Base-by-base conservation (phyloP, 2,888 invertebrate genomes). In the Silvanus unidentatus region DNA sequence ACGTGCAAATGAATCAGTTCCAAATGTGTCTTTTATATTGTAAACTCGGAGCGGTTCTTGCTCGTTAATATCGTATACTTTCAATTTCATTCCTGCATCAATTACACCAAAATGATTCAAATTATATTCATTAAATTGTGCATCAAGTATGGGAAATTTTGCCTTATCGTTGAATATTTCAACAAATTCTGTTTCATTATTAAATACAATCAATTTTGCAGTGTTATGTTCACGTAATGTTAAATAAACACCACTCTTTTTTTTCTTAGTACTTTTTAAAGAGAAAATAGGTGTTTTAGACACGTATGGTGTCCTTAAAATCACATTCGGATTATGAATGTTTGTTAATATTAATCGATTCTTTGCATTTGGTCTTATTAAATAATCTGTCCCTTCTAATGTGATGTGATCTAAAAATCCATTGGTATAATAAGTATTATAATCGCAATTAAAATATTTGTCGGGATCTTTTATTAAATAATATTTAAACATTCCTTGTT, bases 351-450 rank as follows among this genome's bases (percentile, higher is more conserved):
- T 43, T 16, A 59, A 35, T 36, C 28, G 48, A 32, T 49, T 51
- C 42, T 55, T 42, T 11, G 27, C 41, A 44, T 47, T 47, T 22
- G 52, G 48, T 38, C 53, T 40, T 12, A 58, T 47, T 16, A 60
- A 48, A 45, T 54, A 58, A 5, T 47, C 45, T 11, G 38, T 22
- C 15, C 43, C 37, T 42, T 50, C 42, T 5, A 53, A 39, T 22
- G 37, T 32, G 22, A 56, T 39, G 34, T 45, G 39, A 37, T 54
- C 58, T 39, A 60, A 49, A 37, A 49, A 39, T 27, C 57, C 58
- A 35, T 51, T 55, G 5, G 54, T 54, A 43, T 50, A 58, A 39
- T 54, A 57, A 35, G 45, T 44, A 43, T 58, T 57, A 37, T 54
- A 57, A 41, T 56, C 53, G 37, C 45, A 42, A 11, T 44, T 40